Evolutionary conservation across 2,888 invertebrate genomes (phyloP).

Genomic region (Lamellibrachia satsuma): DNA sequence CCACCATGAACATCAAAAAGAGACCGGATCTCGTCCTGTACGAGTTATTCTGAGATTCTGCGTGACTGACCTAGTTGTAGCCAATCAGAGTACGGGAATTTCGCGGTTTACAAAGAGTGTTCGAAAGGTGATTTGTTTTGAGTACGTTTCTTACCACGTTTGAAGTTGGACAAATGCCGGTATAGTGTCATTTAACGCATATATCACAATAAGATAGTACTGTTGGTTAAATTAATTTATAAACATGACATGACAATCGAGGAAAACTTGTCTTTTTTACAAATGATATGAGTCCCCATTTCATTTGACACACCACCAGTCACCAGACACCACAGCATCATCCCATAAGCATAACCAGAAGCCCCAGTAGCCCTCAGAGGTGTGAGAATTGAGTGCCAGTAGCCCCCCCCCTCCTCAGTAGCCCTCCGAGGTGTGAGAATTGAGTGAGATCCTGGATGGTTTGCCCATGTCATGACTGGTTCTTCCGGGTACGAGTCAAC

Average conservation of each 20-base stretch:
- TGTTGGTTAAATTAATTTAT: background rate
- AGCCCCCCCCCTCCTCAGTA: too few species aligned
- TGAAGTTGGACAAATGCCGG: background rate
- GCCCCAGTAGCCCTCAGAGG: too few species aligned
- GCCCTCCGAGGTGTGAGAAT: too few species aligned
- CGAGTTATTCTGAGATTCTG: background rate
- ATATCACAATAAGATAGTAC: background rate
- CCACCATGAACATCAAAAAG: conserved; percentile 29
- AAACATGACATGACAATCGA: background rate
- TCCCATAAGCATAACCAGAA: too few species aligned
- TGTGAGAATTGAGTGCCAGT: too few species aligned
- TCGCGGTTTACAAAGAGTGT: conserved; percentile 27
- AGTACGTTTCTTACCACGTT: background rate
- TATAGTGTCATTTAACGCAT: background rate
- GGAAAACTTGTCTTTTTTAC: background rate
- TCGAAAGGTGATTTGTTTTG: background rate
- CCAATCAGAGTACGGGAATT: background rate
- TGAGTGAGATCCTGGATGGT: too few species aligned
- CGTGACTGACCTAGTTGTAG: conserved; percentile 20
- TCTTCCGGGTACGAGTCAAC: too few species aligned
- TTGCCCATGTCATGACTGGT: too few species aligned
- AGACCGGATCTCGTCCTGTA: conserved; percentile 25
- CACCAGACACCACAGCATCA: background rate
- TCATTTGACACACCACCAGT: background rate
- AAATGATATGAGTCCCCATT: background rate